Base-by-base conservation (phyloP, 23 tunicate genomes). In the Botrylloides violaceus region DNA sequence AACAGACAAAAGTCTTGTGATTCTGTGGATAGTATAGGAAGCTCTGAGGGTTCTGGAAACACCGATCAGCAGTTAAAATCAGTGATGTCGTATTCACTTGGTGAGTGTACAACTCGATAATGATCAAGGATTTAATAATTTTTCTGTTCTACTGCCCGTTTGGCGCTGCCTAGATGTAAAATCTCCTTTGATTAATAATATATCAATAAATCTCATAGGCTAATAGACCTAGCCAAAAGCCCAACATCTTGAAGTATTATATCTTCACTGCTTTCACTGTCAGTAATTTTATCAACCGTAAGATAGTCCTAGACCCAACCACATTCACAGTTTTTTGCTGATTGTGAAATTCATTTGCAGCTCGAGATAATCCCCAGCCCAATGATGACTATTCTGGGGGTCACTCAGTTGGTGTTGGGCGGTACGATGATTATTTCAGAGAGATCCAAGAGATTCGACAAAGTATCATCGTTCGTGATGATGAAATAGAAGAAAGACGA, bases 21-120 rank as follows among this genome's bases (percentile, higher is more conserved):
- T 58, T 88, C 96, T 47, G 86, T 88, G 88, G 96, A 88, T 47
- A 88, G 96, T 68, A 70, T 88, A 29, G 88, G 80, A 19, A 82
- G 96, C 78, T 66, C 57, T 36, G 96, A 88, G 3, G 38, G 76
- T 48, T 58, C 49, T 22, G 64, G 34, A 20, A 71, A 77, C 63
- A 75, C 61, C 6, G 71, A 35, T 7, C 21, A 43, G 22, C 74
- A 68, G 20, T 32, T 56, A 36, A 68, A 56, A 68, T 56, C 74
- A 25, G 74, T 68, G 20, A 68, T 68, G 74, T 68, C 74, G 37
- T 68, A 68, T 43, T 12, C 74, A 37, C 36, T 43, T 32, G 74
- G 74, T 68, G n/a, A 18, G 65, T 43, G 53, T 7, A 43, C n/a
- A n/a, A n/a, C n/a, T n/a, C n/a, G n/a, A n/a, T n/a, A n/a, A n/a